Evolutionary conservation across 1,140 invertebrate species (phyloP).

Genomic region (Wiebesia pumilae): DNA sequence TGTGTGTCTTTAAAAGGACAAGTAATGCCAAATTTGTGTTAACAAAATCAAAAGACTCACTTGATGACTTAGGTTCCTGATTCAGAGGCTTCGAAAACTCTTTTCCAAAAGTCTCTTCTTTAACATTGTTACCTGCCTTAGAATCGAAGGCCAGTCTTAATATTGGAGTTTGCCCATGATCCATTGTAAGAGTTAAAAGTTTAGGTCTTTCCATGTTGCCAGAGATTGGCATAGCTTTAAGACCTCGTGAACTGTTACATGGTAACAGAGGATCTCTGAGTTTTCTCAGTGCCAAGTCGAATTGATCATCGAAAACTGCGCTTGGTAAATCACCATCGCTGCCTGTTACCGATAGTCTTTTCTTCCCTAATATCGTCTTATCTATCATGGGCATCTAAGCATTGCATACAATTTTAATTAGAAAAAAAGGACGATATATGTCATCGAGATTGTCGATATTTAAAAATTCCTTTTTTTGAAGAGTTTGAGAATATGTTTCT

Average conservation of each 20-base stretch:
- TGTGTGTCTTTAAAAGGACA: background rate
- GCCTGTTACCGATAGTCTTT: slow-evolving; percentile 66
- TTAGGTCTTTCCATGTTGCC: slow-evolving; percentile 56
- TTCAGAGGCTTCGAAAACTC: slow-evolving; percentile 12
- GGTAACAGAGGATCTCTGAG: slow-evolving; percentile 65
- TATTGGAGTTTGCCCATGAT: slow-evolving; percentile 61
- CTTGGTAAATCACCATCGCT: slow-evolving; percentile 78
- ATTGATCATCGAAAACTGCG: slow-evolving; percentile 74
- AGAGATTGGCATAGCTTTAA: slow-evolving; percentile 40
- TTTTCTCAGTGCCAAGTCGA: slow-evolving; percentile 77
- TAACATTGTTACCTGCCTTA: background rate
- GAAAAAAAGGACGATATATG: no score
- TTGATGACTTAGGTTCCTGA: slow-evolving; percentile 28
- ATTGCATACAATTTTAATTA: background rate
- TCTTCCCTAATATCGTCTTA: slow-evolving; percentile 60
- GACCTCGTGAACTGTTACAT: slow-evolving; percentile 29
- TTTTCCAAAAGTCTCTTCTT: slow-evolving; percentile 33
- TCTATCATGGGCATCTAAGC: slow-evolving; percentile 23
- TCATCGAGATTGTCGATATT: no score
- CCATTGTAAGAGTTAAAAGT: slow-evolving; percentile 58
- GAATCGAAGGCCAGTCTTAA: slow-evolving; percentile 58
- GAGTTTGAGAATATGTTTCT: no score
- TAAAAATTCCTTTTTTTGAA: no score
- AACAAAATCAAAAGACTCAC: slow-evolving; percentile 15
- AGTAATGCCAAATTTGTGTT: background rate